Base-by-base conservation (phyloP, 2,797 vertebrate species). In the Chelmon rostratus region DNA sequence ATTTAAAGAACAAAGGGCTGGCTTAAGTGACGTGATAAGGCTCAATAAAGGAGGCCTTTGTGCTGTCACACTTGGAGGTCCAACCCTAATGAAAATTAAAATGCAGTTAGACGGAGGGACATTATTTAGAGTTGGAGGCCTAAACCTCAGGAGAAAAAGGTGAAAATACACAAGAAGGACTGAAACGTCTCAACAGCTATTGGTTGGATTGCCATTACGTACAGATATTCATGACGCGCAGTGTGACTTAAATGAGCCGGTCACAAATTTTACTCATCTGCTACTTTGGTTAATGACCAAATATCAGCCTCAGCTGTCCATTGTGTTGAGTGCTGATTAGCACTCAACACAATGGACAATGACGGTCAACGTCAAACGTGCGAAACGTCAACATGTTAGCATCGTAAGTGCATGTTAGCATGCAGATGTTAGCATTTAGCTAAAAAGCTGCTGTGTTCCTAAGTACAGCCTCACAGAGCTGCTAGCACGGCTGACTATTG, bases 1-100 rank as follows among this genome's bases (percentile, higher is more conserved):
- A 81, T 81, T 82, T n/a, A 65, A 50, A 69, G 69, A 89, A 87
- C 71, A 90, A 89, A 87, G 70, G 62, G 23, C 21, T 1, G 53
- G 68, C 49, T 91, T 75, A 87, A 62, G 62, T 54, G 66, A 74
- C 10, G 23, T 31, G 78, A 86, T 68, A 25, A 75, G 46, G 33
- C 68, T 77, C 54, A 82, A 81, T 72, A 64, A 81, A 83, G 52
- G 58, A 82, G 79, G 59, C 50, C 70, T 70, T 10, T 49, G 71
- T 11, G 70, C 70, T 52, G 68, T 68, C 42, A 49, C 72, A 52
- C 35, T 70, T 50, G 42, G 19, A 65, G 47, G 9, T 63, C 33
- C 11, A n/a, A 46, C 11, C 1, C 21, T 25, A 8, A 42, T 59
- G 21, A 35, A 21, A 63, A 64, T 50, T 0, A 47, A 66, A 37